These are phyloP conservation scores for Paracanthobrama guichenoti DNA, from an alignment of 2,113 vertebrate species.

Conservation along the genomic window DNA sequence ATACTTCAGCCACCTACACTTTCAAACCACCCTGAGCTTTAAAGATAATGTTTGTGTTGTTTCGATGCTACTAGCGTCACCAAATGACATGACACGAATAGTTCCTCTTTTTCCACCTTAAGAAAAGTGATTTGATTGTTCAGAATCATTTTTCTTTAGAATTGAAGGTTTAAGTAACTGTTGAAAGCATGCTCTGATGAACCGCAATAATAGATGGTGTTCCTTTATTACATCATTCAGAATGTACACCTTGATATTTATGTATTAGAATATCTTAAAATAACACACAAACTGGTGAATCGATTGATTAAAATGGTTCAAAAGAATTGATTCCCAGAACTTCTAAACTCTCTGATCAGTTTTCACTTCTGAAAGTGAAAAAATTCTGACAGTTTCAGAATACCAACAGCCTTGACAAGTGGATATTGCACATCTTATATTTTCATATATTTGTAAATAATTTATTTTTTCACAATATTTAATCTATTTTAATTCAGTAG, in stretches of 20 bases:
- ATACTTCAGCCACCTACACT: background rate
- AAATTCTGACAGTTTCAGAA: background rate
- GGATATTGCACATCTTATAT: background rate
- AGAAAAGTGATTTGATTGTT: background rate
- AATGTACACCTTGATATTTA: background rate
- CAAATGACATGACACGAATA: background rate
- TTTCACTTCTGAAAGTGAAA: too few species aligned
- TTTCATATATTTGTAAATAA: background rate
- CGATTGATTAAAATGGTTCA: too few species aligned
- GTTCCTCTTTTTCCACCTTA: background rate
- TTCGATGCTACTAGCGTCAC: background rate
- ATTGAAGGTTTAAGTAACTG: background rate
- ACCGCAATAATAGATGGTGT: background rate
- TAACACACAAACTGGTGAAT: background rate
- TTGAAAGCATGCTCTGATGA: background rate
- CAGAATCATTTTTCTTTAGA: background rate
- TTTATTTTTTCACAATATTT: background rate
- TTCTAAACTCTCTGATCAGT: background rate
- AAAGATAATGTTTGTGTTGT: background rate
- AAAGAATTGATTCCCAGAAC: background rate
- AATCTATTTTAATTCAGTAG: too few species aligned
- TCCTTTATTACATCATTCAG: background rate
- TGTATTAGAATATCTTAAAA: background rate
- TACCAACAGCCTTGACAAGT: background rate
- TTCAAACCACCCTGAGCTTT: conserved; percentile 42